Conservation (phyloP, 1,140 invertebrate species). For the Nomia melanderi region DNA sequence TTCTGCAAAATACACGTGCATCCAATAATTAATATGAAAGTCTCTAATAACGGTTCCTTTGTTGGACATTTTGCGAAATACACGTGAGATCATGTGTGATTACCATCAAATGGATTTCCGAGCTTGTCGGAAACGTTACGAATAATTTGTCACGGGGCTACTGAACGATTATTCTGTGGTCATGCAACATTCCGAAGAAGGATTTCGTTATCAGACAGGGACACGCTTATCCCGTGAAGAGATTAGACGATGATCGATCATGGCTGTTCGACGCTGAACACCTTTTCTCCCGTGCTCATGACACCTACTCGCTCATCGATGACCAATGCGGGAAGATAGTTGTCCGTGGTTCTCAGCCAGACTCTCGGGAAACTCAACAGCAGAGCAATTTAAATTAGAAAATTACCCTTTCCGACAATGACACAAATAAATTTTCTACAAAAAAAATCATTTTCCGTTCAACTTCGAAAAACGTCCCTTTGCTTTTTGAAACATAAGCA, state of each 20-base stretch:
- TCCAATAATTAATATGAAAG: too few species aligned
- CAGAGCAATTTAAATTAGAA: too few species aligned
- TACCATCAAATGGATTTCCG: too few species aligned
- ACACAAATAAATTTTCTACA: too few species aligned
- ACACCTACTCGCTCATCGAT: conserved; percentile 26
- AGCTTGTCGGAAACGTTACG: neutral
- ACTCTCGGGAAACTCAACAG: neutral
- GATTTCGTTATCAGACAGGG: conserved; percentile 24
- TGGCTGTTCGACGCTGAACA: neutral
- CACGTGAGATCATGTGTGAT: too few species aligned
- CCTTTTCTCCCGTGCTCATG: neutral
- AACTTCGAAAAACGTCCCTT: too few species aligned
- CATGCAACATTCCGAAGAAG: conserved; percentile 10
- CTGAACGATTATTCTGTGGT: neutral
- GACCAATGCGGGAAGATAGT: conserved; percentile 6
- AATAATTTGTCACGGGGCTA: neutral
- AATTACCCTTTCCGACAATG: too few species aligned
- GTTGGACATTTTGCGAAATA: too few species aligned
- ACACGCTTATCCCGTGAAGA: conserved; percentile 22
- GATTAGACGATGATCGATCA: conserved; percentile 41
- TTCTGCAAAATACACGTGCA: too few species aligned
- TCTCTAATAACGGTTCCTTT: too few species aligned
- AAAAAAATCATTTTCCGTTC: too few species aligned
- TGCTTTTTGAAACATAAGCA: too few species aligned
- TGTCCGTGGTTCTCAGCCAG: neutral